Evolutionary conservation across 1,140 invertebrate genomes (phyloP), one percentile per base, ranked within the genome.

Genomic region (Plectrocnemia conspersa): DNA sequence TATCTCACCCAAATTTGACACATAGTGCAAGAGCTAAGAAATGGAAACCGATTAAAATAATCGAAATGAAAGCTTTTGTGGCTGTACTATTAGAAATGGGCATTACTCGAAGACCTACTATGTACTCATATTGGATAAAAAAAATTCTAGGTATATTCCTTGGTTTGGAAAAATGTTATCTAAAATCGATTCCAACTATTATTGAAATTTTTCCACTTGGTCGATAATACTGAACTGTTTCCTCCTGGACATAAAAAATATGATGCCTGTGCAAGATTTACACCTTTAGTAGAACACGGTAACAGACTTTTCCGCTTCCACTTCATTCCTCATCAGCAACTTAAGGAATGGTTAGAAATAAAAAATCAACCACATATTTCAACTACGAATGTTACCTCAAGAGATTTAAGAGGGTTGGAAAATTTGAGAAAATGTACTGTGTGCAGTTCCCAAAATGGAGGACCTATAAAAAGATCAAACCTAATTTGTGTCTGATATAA

Each of bases 121-220:
- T 63, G 54, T 60, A 54, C 52, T 60, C 56, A 48, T 64, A 65
- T 36, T 65, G 62, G 58, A 53, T 27, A 44, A 36, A n/a, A n/a
- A 32, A 60, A 61, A 52, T 40, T 58, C 58, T 49, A 46, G 58
- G 52, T 23, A 52, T 27, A 65, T 66, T 21, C 64, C 64, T 54
- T 65, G 65, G 65, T 66, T 66, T 61, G 32, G 46, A 10, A 49
- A 60, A 61, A 66, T 66, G 64, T 66, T 65, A 49, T 22, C 56
- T 16, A 41, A 23, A 60, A 64, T 52, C 58, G 62, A 52, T 66
- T 65, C 52, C 54, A 60, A 38, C 48, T 64, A 35, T 9, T 66
- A 45, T 60, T 54, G n/a, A 64, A 54, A 27, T 64, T 54, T 61
- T 64, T 57, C 27, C 55, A 57, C 24, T 38, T 57, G 21, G 49